Conservation (phyloP, 2,797 vertebrate genomes). For the Lepus oiostolus region DNA sequence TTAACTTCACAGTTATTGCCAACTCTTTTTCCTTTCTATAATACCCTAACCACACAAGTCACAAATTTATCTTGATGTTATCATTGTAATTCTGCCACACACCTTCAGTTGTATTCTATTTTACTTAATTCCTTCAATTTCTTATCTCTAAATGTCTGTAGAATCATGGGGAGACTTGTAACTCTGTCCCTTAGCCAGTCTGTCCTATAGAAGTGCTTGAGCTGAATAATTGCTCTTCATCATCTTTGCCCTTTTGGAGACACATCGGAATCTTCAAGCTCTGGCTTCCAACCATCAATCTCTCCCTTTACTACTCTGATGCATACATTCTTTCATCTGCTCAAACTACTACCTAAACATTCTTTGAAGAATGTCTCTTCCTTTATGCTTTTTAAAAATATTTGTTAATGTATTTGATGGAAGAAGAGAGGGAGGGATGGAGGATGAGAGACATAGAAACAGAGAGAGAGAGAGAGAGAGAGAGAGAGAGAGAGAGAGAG, state of each 20-base stretch:
- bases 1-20: neutral
- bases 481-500: no score
- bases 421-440: no score
- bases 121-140: neutral
- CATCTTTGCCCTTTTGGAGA: neutral
- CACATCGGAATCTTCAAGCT: neutral
- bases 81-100: neutral
- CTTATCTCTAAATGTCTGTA: neutral
- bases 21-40: neutral
- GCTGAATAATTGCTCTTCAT: neutral
- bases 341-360: neutral
- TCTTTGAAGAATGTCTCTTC: no score
- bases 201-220: neutral
- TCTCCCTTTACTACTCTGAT: neutral
- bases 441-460: no score
- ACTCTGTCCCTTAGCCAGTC: neutral
- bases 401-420: no score
- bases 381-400: no score
- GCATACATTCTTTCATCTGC: neutral
- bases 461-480: no score
- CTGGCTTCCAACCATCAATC: neutral
- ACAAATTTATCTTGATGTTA: neutral
- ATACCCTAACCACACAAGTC: neutral
- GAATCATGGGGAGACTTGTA: neutral
- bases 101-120: neutral